Percentiles rank a stretch among this genome's conserved stretches.
Evolutionary conservation across 2,888 invertebrate genomes (phyloP).

Genomic region (Anthrax anthrax): DNA sequence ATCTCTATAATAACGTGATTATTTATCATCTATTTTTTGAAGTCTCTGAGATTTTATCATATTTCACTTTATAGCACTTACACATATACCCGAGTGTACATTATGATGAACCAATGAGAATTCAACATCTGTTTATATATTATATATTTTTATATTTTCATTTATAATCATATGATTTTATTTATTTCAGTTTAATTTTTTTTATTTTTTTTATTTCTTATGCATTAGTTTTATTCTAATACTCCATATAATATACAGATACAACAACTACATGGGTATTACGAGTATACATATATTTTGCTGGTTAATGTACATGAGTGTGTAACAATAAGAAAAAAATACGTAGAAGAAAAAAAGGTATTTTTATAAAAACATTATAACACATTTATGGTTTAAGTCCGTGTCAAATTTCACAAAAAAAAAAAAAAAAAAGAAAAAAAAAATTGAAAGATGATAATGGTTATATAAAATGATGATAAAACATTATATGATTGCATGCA

Average conservation of each 20-base stretch:
- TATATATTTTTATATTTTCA: neutral
- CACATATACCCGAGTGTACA: too few relatives aligned
- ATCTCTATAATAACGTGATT: constrained; percentile 7
- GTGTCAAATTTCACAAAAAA: constrained; percentile 13
- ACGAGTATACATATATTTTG: too few relatives aligned
- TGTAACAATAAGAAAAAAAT: too few relatives aligned
- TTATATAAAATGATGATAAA: constrained; percentile 11
- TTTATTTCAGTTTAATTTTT: neutral
- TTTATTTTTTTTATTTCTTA: too few relatives aligned
- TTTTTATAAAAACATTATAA: too few relatives aligned
- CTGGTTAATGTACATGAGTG: too few relatives aligned
- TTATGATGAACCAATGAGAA: constrained; percentile 13
- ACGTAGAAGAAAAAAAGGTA: too few relatives aligned
- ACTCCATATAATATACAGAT: too few relatives aligned
- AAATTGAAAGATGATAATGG: constrained; percentile 10
- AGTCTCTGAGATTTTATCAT: constrained; percentile 3
- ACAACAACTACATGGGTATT: too few relatives aligned
- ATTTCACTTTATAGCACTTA: too few relatives aligned
- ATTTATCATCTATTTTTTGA: constrained; percentile 8
- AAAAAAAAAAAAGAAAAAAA: too few relatives aligned
- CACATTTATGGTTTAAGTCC: constrained; percentile 11
- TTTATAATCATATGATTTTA: neutral
- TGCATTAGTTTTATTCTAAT: too few relatives aligned
- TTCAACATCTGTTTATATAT: constrained; percentile 8
- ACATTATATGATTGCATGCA: constrained; percentile 6